Evolutionary conservation across 1,140 invertebrate genomes (phyloP).

Genomic region (Bacillus rossius): DNA sequence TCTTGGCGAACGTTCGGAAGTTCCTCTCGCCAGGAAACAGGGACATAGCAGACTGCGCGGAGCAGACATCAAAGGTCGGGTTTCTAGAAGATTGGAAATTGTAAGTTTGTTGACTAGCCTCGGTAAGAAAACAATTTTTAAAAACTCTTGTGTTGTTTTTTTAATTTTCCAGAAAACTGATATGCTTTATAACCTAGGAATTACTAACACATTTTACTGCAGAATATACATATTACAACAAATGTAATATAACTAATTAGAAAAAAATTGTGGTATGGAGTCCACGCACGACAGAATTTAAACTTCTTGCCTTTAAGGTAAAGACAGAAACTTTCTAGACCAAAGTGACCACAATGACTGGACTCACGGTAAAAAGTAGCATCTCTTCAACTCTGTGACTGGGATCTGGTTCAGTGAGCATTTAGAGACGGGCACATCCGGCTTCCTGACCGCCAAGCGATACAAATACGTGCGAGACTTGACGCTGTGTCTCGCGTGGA

Average conservation of each 20-base stretch:
- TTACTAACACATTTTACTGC: not conserved
- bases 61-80: slow-evolving; percentile 52
- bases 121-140: too few relatives aligned
- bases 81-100: slow-evolving; percentile 44
- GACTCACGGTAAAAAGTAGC: slow-evolving; percentile 44
- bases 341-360: too few relatives aligned
- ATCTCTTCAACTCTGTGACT: slow-evolving; percentile 48
- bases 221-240: slow-evolving; percentile 1
- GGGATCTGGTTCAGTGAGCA: slow-evolving; percentile 31
- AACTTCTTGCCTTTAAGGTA: too few relatives aligned
- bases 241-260: slow-evolving; percentile 10
- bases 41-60: slow-evolving; percentile 45
- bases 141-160: too few relatives aligned
- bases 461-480: slow-evolving; percentile 19
- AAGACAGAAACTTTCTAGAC: too few relatives aligned
- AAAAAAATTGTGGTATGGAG: too few relatives aligned
- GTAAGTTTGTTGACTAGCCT: too few relatives aligned
- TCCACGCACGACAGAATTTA: too few relatives aligned
- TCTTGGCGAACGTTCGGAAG: slow-evolving; percentile 59
- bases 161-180: too few relatives aligned
- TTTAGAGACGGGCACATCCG: slow-evolving; percentile 8
- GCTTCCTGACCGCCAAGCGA: slow-evolving; percentile 18
- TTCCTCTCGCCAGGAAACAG: slow-evolving; percentile 58
- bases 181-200: too few relatives aligned
- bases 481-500: slow-evolving; percentile 20